Conservation (phyloP, 2,113 vertebrate genomes). For the Copsychus sechellarum region DNA sequence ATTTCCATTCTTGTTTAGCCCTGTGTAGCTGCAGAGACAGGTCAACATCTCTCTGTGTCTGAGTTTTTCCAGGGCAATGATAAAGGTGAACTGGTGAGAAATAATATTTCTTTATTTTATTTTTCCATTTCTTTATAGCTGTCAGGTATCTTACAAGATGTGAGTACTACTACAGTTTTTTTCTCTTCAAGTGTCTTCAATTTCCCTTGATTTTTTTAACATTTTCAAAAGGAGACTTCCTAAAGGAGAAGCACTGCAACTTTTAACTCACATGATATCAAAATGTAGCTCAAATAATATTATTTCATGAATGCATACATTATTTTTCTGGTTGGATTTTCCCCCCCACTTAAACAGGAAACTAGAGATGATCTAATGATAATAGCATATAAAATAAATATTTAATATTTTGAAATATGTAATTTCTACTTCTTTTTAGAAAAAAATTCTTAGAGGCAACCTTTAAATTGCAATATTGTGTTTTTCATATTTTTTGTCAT, state of each 20-base stretch:
- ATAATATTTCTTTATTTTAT: background rate
- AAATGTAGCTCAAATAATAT: background rate
- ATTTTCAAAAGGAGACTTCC: background rate
- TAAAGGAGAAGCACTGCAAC: background rate
- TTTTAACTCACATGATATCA: background rate
- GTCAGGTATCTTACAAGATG: background rate
- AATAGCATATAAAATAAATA: background rate
- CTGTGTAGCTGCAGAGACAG: background rate
- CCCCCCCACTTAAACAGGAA: background rate
- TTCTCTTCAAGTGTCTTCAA: background rate
- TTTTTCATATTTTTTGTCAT: background rate
- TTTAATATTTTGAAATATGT: background rate
- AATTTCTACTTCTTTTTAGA: background rate
- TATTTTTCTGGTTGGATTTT: background rate
- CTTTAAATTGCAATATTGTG: background rate
- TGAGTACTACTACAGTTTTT: background rate
- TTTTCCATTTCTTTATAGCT: background rate
- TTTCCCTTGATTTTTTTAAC: background rate
- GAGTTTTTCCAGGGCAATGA: background rate
- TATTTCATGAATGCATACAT: background rate
- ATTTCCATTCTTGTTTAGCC: background rate
- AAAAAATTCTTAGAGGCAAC: background rate
- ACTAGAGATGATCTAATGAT: background rate
- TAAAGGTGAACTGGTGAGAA: background rate
- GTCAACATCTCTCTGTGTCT: background rate